Evolutionary conservation across 1,140 invertebrate species (phyloP).

Genomic region (Tetragnatha versicolor): DNA sequence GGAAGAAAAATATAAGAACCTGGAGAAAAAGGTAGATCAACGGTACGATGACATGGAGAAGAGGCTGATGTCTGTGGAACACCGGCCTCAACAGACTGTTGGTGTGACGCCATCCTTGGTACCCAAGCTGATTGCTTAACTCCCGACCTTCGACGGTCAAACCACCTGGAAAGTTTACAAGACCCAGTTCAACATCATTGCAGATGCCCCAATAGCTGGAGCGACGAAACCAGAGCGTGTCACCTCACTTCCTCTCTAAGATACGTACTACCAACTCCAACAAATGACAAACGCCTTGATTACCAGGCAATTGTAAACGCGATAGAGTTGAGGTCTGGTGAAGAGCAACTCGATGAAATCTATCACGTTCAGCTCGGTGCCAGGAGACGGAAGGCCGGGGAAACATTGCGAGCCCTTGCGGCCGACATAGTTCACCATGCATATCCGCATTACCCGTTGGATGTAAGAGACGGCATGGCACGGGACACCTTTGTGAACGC

Average conservation of each 20-base stretch:
- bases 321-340: not conserved
- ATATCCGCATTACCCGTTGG: not conserved
- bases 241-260: not conserved
- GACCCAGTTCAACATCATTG: not conserved
- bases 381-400: not conserved
- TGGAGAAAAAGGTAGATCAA: too few species aligned
- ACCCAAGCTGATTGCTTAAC: too few species aligned
- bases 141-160: not conserved
- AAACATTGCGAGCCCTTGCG: not conserved
- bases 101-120: too few species aligned
- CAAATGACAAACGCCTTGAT: not conserved
- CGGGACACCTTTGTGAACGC: not conserved
- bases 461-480: not conserved
- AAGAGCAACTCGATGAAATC: not conserved
- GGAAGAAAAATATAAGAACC: too few species aligned
- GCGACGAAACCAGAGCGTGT: not conserved
- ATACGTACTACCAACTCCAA: not conserved
- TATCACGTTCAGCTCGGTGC: not conserved
- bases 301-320: not conserved
- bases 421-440: not conserved
- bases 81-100: too few species aligned
- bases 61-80: too few species aligned
- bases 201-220: not conserved
- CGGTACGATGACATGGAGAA: too few species aligned
- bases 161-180: not conserved